Conservation (phyloP, 2,113 vertebrate species). For the Indri indri region DNA sequence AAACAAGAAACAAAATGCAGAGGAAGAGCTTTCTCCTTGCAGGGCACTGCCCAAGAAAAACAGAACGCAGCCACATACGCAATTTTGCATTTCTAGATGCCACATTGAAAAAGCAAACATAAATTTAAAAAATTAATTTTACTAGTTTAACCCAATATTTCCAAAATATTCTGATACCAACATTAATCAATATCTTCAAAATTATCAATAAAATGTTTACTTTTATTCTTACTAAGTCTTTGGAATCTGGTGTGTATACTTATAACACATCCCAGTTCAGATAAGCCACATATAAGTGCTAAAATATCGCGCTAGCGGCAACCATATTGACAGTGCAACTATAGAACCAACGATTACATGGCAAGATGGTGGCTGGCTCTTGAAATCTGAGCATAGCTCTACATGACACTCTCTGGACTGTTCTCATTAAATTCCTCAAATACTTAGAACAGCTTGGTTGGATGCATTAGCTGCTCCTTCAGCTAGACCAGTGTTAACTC, state of each 20-base stretch:
- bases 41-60: background rate
- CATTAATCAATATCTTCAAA: background rate
- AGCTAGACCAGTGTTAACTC: background rate
- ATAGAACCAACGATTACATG: background rate
- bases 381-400: background rate
- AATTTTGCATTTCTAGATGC: slow-evolving; percentile 4
- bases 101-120: background rate
- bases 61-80: background rate
- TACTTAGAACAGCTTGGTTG: background rate
- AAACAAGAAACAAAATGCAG: background rate
- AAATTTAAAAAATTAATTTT: background rate
- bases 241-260: background rate
- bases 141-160: background rate
- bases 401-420: background rate
- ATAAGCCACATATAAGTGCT: background rate
- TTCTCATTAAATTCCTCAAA: background rate
- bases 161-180: slow-evolving; percentile 7
- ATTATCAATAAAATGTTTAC: background rate
- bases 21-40: background rate
- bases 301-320: background rate
- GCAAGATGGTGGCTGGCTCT: background rate
- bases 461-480: background rate
- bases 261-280: background rate
- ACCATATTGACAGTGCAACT: background rate
- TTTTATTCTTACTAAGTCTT: background rate